Base-by-base conservation (phyloP, 2,888 invertebrate species). In the Ferrisia virgata region DNA sequence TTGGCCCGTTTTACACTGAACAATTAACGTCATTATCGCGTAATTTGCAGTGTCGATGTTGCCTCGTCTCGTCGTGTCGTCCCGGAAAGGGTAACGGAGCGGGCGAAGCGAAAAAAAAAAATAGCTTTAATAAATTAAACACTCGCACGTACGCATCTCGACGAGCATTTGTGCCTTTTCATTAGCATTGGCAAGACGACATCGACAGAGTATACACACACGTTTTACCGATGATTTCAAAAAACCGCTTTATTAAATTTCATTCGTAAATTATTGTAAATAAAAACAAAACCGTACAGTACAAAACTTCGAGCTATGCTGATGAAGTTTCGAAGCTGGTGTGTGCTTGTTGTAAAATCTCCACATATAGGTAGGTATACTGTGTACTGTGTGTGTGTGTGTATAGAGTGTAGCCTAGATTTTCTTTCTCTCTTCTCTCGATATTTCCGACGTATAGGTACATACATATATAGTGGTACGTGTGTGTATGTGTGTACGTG, bases 1-100 rank as follows among this genome's bases (percentile, higher is more conserved):
- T 18, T 36, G 18, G 72, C 72, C 72, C 72, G 72, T 72, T 72
- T 72, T 72, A 72, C 72, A 72, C 72, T 72, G 72, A 72, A 72
- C 72, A 72, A 72, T 72, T 72, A 72, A 72, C 72, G 33, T 72
- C 72, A 33, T 72, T 72, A 72, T 72, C 33, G 72, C 36, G 72
- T 72, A 72, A 72, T 72, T 72, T 33, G 31, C 33, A 31, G 36
- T 72, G 72, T 18, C 47, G 47, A 40, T 11, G 40, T 40, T 11
- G 40, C 13, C 40, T 4, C 47, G 47, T 18, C 18, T 47, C 1
- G 47, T 18, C 47, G 47, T 18, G 47, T n/a, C n/a, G n/a, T n/a
- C n/a, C n/a, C n/a, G n/a, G n/a, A n/a, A n/a, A n/a, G n/a, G n/a
- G n/a, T n/a, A n/a, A n/a, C n/a, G n/a, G n/a, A n/a, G n/a, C n/a